Base-by-base conservation (phyloP, 2,888 invertebrate species). In the Matsumyia berberina region DNA sequence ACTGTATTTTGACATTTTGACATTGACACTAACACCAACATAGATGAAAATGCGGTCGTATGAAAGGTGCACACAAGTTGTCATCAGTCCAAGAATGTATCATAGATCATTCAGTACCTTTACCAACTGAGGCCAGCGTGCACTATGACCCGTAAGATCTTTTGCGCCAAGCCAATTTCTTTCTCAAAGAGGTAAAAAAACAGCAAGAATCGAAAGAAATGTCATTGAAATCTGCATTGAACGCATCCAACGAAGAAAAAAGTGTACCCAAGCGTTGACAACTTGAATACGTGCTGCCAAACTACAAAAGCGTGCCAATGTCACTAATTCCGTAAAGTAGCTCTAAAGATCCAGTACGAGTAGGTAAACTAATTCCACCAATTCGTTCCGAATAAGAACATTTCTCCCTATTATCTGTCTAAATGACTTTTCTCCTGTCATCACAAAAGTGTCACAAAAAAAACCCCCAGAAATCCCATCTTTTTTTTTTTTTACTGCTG, bases 391-490 rank as follows among this genome's bases (percentile, higher is more conserved):
- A 33, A 11, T 55, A 6, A 17, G 11, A 35, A 55, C 2, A 11
- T 64, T 35, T 49, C 19, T 35, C n/a, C 19, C 8, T 19, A 46
- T 46, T 46, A 69, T n/a, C 69, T 69, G 69, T 70, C 57, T 35
- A 58, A 70, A 58, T 70, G 57, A 57, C 46, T 29, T 35, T 44
- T 69, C 12, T 19, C n/a, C 19, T 67, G 53, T 33, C 69, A 46
- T 57, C 55, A n/a, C 1, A 42, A 15, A 51, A 57, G 57, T 37
- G 55, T 44, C 57, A 70, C 2, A 11, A 51, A 31, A 42, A 35
- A 12, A 17, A 12, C 44, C n/a, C n/a, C 24, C 9, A n/a, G 17
- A 58, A 35, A 11, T 9, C 55, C 49, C 7, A 17, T 19, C 42
- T 33, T n/a, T n/a, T n/a, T n/a, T n/a, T n/a, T n/a, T n/a, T n/a